Base-by-base conservation (phyloP, 2,888 invertebrate genomes). In the Acleris holmiana region DNA sequence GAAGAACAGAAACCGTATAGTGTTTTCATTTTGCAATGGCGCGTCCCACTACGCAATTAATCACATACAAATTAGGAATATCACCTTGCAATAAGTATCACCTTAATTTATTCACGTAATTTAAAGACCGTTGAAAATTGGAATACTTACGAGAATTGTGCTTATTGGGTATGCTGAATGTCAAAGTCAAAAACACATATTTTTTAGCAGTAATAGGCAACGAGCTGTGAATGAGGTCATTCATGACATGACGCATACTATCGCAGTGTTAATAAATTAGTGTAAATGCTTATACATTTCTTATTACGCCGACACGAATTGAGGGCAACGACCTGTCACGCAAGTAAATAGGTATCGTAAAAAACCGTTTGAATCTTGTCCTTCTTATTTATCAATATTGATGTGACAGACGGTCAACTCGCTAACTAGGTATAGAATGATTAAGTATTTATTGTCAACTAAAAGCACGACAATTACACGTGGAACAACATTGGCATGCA, bases 311-410 rank as follows among this genome's bases (percentile, higher is more conserved):
- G 41, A 17, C 63, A 53, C 29, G 58, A 29, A 59, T 46, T 46
- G 48, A 46, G 58, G 64, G 53, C 58, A 59, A 59, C 58, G 58
- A 59, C 58, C 64, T 41, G 58, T 18, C 58, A 54, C 48, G 41
- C 53, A 19, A 41, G 10, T 55, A 55, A 64, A 57, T 64, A 63
- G 35, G 35, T 47, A 53, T 53, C 18, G 47, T 25, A 54, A 47
- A 53, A 53, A 58, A 48, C 53, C 35, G 25, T 64, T 58, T 25
- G 48, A 53, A 25, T 35, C 25, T 41, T 58, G 48, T 19, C 17
- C 29, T 35, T 13, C 8, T 35, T 23, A 50, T 51, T 63, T 64
- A 54, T 48, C 53, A 54, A 64, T 48, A 47, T 51, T 46, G 40
- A 29, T 25, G 15, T 15, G 13, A 15, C 13, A 7, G 19, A 18